These are phyloP conservation scores for Drosophila aff. DNA, from an alignment of 1,140 invertebrate species.

Conservation along the genomic window DNA sequence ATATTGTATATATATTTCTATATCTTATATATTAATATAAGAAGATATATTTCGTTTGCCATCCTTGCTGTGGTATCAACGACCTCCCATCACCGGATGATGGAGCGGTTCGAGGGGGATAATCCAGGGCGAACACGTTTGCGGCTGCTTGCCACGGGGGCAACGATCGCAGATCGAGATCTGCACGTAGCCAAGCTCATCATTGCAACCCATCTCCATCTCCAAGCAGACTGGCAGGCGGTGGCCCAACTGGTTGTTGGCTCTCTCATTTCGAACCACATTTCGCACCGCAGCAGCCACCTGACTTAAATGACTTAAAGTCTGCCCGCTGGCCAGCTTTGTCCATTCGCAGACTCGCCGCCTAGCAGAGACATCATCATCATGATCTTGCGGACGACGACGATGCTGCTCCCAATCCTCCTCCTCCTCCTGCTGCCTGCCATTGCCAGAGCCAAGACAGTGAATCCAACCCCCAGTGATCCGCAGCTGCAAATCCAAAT, in stretches of 20 bases:
- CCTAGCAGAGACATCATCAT: constrained; percentile 17
- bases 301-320: constrained; percentile 51
- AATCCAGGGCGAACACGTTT: constrained; percentile 40
- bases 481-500: constrained; percentile 38
- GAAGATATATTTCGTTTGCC: background rate
- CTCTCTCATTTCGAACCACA: constrained; percentile 40
- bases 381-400: constrained; percentile 74
- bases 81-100: constrained; percentile 20
- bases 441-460: constrained; percentile 52
- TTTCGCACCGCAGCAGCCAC: constrained; percentile 31
- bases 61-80: constrained; percentile 29
- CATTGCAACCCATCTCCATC: constrained; percentile 33
- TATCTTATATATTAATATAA: background rate
- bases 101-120: background rate
- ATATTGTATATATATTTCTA: background rate
- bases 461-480: constrained; percentile 33
- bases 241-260: constrained; percentile 71
- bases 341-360: constrained; percentile 69
- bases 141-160: constrained; percentile 32
- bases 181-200: constrained; percentile 37
- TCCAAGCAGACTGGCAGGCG: constrained; percentile 31
- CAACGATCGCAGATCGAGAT: constrained; percentile 33
- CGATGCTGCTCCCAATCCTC: constrained; percentile 11
- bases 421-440: constrained; percentile 48
- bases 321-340: constrained; percentile 46